Percentiles rank a stretch among this genome's conserved stretches.
phyloP scores from a whole-genome alignment of 2,113 vertebrate species.

The Casuarius casuarius region DNA sequence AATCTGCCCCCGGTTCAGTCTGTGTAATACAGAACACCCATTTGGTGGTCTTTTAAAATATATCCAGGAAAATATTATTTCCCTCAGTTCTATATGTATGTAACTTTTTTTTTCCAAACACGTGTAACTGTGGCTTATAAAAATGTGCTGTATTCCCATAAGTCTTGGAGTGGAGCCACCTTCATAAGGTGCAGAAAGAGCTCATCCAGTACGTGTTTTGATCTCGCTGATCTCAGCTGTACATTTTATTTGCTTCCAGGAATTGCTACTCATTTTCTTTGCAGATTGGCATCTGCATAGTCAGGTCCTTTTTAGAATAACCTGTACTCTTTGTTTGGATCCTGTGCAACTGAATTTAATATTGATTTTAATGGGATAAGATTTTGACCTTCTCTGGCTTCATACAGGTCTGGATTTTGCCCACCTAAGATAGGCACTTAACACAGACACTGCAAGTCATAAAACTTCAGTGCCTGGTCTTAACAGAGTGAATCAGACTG shows the following conservation, averaged over 20 bases:
- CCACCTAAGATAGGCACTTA: neutral
- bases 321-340: neutral
- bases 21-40: neutral
- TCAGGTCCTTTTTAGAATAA: neutral
- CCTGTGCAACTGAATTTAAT: neutral
- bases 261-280: neutral
- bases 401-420: neutral
- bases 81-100: neutral
- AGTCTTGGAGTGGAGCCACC: neutral
- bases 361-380: neutral
- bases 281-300: neutral
- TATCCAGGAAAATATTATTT: neutral
- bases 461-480: neutral
- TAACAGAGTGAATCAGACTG: neutral
- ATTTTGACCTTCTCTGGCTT: neutral
- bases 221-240: neutral
- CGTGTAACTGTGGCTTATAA: neutral
- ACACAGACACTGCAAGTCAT: neutral
- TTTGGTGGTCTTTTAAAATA: neutral
- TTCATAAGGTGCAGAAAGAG: fast-evolving
- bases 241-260: neutral
- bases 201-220: neutral
- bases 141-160: neutral
- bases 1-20: neutral
- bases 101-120: neutral